These are phyloP conservation scores for Limnodromus scolopaceus DNA, from an alignment of 2,797 vertebrate species.

Conservation along the genomic window DNA sequence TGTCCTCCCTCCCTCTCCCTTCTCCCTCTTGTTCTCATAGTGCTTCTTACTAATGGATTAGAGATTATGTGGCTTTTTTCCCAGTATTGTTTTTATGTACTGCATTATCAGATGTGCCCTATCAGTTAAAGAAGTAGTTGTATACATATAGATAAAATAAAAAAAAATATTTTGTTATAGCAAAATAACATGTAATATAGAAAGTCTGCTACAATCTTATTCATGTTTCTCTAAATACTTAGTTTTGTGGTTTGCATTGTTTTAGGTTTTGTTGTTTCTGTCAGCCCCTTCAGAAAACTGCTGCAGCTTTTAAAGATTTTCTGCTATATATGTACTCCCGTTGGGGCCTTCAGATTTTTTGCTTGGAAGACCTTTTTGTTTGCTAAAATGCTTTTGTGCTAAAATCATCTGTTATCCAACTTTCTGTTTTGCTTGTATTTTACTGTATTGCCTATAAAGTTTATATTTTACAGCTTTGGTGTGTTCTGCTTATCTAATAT, in stretches of 20 bases:
- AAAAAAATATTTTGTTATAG: neutral
- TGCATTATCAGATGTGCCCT: neutral
- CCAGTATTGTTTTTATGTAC: neutral
- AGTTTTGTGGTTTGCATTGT: neutral
- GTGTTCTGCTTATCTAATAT: neutral
- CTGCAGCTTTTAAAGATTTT: neutral
- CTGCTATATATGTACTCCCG: accelerated
- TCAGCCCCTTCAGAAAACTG: neutral
- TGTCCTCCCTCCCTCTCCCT: neutral
- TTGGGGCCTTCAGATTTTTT: neutral
- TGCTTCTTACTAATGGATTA: neutral
- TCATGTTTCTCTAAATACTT: neutral
- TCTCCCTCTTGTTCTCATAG: neutral
- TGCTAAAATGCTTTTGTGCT: neutral
- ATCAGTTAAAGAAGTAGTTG: neutral
- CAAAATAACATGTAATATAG: neutral
- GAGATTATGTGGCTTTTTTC: neutral
- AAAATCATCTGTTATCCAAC: neutral
- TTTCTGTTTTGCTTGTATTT: neutral
- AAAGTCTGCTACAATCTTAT: neutral
- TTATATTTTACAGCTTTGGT: neutral
- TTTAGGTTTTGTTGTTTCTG: neutral
- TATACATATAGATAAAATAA: neutral
- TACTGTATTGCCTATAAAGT: neutral
- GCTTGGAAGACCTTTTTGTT: neutral